Percentiles rank a stretch among this genome's conserved stretches.
phyloP scores from a whole-genome alignment of 2,888 invertebrate genomes.

The Drosophila macrothrix region DNA sequence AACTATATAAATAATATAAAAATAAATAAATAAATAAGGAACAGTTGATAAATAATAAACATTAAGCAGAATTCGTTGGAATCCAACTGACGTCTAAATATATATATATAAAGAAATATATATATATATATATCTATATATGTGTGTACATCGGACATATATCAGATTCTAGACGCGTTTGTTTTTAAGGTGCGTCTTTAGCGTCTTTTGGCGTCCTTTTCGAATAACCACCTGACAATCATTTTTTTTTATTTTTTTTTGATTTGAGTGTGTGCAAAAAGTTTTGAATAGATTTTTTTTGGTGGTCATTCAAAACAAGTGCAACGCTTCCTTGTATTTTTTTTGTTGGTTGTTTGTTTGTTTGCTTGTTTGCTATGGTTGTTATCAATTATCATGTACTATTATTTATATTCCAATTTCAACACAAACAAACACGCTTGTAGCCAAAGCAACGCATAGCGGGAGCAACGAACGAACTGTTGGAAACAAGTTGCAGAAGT shows the following conservation, averaged over 20 bases:
- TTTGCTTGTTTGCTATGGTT: slow-evolving; percentile 8
- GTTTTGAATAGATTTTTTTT: slow-evolving; percentile 31
- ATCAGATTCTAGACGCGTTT: slow-evolving; percentile 23
- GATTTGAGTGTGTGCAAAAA: slow-evolving; percentile 40
- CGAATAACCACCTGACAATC: not conserved
- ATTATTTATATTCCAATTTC: slow-evolving; percentile 55
- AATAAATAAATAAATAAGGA: not conserved
- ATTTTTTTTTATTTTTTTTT: slow-evolving; percentile 7
- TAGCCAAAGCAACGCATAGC: slow-evolving; percentile 60
- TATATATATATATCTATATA: not conserved
- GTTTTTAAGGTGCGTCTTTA: slow-evolving; percentile 40
- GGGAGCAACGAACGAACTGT: slow-evolving; percentile 53
- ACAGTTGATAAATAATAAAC: slow-evolving; percentile 19
- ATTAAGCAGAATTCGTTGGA: slow-evolving; percentile 2
- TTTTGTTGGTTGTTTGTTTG: not conserved
- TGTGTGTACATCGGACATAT: not conserved
- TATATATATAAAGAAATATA: not conserved
- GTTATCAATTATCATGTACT: slow-evolving; percentile 31
- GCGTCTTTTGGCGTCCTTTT: slow-evolving; percentile 21
- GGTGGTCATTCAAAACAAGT: slow-evolving; percentile 34
- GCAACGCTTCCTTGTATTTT: slow-evolving; percentile 22
- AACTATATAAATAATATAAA: slow-evolving; percentile 8
- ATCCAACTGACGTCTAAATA: slow-evolving; percentile 3
- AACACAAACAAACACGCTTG: slow-evolving; percentile 41
- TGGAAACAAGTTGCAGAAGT: slow-evolving; percentile 22